A percentile compares a stretch with the other conserved stretches of the same genome.
phyloP scores from a whole-genome alignment of 2,797 vertebrate genomes.

The Neopelma chrysocephalum region DNA sequence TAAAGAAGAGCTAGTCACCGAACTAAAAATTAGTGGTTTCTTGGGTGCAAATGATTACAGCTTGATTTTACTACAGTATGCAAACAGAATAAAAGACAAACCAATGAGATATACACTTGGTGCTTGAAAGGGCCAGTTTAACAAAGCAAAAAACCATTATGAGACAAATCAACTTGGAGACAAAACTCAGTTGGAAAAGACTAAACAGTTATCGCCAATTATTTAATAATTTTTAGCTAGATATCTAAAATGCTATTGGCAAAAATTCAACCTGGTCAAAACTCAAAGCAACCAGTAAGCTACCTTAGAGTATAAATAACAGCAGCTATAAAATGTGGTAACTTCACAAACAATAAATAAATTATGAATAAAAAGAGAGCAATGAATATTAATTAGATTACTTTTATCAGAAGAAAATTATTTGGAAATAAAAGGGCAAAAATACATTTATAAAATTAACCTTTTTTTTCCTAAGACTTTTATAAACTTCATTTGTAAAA shows the following conservation, averaged over 20 bases:
- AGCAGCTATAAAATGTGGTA: background rate
- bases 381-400: background rate
- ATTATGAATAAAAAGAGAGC: background rate
- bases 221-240: background rate
- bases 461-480: background rate
- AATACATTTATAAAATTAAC: fast-evolving
- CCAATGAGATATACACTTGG: background rate
- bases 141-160: background rate
- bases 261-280: background rate
- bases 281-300: background rate
- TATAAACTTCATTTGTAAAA: background rate
- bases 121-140: background rate
- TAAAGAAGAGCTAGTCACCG: background rate
- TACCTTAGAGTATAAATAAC: background rate
- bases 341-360: background rate
- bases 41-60: background rate
- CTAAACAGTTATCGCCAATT: background rate
- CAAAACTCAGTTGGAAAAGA: background rate
- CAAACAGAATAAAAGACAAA: background rate
- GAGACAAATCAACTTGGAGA: background rate
- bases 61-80: background rate
- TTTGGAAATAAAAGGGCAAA: background rate
- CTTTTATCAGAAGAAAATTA: background rate
- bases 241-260: background rate
- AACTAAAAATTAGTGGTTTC: background rate